These are phyloP conservation scores for Berghia stephanieae DNA, from an alignment of 1,140 invertebrate species.

Conservation along the genomic window DNA sequence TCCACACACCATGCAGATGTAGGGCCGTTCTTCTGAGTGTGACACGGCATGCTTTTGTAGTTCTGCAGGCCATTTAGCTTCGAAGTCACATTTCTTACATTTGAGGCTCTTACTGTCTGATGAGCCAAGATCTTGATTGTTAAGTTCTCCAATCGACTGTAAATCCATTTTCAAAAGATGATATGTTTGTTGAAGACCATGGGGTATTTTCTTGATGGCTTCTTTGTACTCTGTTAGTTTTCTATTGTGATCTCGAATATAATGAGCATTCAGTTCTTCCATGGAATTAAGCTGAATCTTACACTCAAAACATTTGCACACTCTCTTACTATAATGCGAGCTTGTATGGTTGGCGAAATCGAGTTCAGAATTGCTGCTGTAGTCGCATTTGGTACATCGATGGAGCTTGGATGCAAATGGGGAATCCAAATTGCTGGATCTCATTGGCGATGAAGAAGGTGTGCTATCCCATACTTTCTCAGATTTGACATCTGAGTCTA, in stretches of 20 bases:
- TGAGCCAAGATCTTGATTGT: conserved; percentile 47
- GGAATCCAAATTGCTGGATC: conserved; percentile 17
- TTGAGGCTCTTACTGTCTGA: conserved; percentile 55
- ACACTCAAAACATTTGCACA: conserved; percentile 63
- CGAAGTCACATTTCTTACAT: conserved; percentile 64
- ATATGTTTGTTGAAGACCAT: conserved; percentile 62
- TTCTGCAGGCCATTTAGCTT: conserved; percentile 66
- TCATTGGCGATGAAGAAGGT: too few species aligned
- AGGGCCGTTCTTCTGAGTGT: conserved; percentile 63
- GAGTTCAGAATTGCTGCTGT: conserved; percentile 51
- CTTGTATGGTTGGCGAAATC: conserved; percentile 62
- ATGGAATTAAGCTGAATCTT: conserved; percentile 57
- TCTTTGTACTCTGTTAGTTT: conserved; percentile 60
- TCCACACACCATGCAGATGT: conserved; percentile 66
- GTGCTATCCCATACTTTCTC: conserved; percentile 40
- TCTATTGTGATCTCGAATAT: conserved; percentile 50
- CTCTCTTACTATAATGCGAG: conserved; percentile 57
- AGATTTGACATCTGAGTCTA: conserved; percentile 33
- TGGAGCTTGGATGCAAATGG: conserved; percentile 3
- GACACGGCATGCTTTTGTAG: conserved; percentile 65
- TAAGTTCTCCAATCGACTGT: conserved; percentile 49
- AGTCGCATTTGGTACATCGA: conserved; percentile 55
- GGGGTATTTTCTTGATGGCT: conserved; percentile 60
- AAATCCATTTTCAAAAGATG: conserved; percentile 62
- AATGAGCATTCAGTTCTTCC: conserved; percentile 61